A percentile compares a stretch with the other conserved stretches of the same genome.
Conservation (phyloP, 2,113 vertebrate genomes). For the Struthio camelus region DNA sequence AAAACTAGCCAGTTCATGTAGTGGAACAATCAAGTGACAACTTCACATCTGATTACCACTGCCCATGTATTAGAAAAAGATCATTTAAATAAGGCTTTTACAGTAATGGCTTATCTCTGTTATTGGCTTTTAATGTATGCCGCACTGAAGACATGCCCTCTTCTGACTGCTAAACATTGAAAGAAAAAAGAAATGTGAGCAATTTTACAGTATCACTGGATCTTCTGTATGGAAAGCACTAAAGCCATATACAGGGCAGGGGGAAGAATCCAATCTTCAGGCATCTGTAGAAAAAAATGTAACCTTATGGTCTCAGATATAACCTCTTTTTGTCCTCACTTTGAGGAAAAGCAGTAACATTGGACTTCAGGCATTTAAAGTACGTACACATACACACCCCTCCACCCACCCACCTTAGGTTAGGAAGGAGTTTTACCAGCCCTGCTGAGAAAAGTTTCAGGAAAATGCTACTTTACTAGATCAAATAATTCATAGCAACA, state of each 20-base stretch:
- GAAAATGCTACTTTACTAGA: background rate
- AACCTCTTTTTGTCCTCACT: background rate
- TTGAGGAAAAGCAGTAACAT: background rate
- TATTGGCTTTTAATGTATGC: background rate
- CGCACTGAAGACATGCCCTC: background rate
- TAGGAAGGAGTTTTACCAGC: background rate
- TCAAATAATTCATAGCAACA: background rate
- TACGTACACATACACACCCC: too few relatives aligned
- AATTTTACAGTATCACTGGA: background rate
- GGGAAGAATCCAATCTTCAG: background rate
- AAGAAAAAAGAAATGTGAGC: background rate
- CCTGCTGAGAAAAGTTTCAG: background rate
- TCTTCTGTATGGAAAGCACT: background rate
- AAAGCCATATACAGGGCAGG: background rate
- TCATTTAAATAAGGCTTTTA: background rate
- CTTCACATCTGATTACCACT: background rate
- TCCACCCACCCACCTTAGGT: background rate
- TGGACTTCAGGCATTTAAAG: background rate
- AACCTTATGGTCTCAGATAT: background rate
- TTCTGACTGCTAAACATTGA: background rate
- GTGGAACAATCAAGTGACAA: background rate
- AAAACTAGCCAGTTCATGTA: background rate
- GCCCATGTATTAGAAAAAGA: background rate
- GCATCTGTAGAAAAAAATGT: background rate
- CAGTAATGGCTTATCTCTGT: background rate